Percentiles rank a stretch among this genome's conserved stretches.
Conservation (phyloP, 2,888 invertebrate species). For the Lasioglossum lativentre region DNA sequence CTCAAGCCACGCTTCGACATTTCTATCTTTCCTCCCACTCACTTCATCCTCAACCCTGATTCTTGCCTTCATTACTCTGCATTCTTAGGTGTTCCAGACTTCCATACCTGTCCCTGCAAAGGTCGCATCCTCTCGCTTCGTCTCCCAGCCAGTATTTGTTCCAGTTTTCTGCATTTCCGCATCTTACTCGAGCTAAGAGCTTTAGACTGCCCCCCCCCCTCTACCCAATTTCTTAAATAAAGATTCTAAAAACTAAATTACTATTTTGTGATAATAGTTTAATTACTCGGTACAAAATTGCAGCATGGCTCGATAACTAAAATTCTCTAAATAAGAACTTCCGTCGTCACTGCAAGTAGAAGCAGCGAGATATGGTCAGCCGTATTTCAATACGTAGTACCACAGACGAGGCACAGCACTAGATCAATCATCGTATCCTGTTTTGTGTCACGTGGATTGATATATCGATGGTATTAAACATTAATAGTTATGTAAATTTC, state of each 20-base stretch:
- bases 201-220: no score
- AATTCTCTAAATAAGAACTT: neutral
- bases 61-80: no score
- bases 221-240: neutral
- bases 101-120: no score
- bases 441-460: neutral
- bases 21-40: no score
- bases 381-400: neutral
- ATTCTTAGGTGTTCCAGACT: no score
- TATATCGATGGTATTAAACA: neutral
- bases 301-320: neutral
- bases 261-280: neutral
- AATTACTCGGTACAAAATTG: neutral
- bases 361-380: neutral
- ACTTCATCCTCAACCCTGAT: no score
- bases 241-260: neutral
- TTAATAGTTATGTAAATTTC: neutral
- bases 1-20: no score
- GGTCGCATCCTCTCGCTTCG: no score
- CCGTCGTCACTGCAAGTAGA: neutral
- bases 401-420: neutral
- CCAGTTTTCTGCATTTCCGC: no score
- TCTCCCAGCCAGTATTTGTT: no score
- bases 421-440: neutral
- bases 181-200: no score